Evolutionary conservation across 2,113 vertebrate genomes (phyloP).

Genomic region (Cyphomyrus discorhynchus): DNA sequence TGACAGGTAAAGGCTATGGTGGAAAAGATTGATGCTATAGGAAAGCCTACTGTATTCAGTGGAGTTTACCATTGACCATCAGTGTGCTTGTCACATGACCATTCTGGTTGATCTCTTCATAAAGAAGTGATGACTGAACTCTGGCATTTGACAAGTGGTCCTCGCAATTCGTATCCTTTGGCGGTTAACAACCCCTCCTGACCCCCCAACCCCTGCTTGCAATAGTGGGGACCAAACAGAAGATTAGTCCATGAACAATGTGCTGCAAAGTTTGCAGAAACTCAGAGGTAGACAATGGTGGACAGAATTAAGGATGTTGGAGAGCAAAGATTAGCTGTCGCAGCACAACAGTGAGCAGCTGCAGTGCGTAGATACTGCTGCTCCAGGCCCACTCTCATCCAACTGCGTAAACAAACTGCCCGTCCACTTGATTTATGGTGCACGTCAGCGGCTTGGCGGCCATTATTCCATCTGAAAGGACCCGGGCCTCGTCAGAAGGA

Average conservation of each 20-base stretch:
- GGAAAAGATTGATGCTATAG: neutral
- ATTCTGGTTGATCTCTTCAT: slow-evolving; percentile 1
- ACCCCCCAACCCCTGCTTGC: neutral
- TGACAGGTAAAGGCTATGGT: neutral
- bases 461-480: slow-evolving; percentile 27
- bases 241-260: neutral
- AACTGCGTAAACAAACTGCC: slow-evolving; percentile 24
- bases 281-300: slow-evolving; percentile 5
- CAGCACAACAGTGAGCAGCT: slow-evolving; percentile 24
- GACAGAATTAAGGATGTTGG: slow-evolving; percentile 22
- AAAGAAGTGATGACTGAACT: neutral
- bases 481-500: slow-evolving; percentile 15
- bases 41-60: neutral
- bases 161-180: neutral
- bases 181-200: neutral
- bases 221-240: neutral
- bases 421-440: slow-evolving; percentile 27
- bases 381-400: slow-evolving; percentile 16
- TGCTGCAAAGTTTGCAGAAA: slow-evolving; percentile 15
- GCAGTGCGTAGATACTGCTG: slow-evolving; percentile 20
- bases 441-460: slow-evolving; percentile 18
- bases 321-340: slow-evolving; percentile 19
- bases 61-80: neutral
- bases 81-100: neutral
- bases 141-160: neutral